phyloP scores from a whole-genome alignment of 1,140 invertebrate genomes.

The Bombus impatiens region DNA sequence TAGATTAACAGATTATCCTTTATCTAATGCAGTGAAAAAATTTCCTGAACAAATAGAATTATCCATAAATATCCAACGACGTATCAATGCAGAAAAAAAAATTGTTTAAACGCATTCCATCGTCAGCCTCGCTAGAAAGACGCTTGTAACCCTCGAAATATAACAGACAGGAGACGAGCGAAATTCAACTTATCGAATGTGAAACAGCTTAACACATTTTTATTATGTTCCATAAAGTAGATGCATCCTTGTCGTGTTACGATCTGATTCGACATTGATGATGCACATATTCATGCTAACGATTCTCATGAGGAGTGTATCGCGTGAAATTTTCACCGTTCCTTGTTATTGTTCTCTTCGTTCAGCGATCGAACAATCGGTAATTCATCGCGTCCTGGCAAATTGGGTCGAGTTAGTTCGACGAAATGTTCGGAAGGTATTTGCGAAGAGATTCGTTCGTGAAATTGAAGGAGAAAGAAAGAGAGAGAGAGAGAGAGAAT shows the following conservation, averaged over 20 bases:
- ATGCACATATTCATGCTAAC: conserved; percentile 29
- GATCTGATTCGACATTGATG: background rate
- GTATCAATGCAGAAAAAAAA: no score
- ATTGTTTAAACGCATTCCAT: background rate
- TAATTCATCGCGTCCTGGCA: conserved; percentile 27
- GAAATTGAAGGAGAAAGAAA: no score
- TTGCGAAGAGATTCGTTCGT: conserved; percentile 1
- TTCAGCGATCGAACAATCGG: background rate
- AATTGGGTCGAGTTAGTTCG: conserved; percentile 35
- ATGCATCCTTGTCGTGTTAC: background rate
- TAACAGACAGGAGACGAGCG: no score
- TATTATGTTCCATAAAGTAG: background rate
- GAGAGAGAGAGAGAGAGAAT: no score
- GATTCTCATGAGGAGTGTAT: background rate
- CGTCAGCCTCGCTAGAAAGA: no score
- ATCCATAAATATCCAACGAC: no score
- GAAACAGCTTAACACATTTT: background rate
- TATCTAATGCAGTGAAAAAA: no score
- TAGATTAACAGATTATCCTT: no score
- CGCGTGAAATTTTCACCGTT: background rate
- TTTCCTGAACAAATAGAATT: no score
- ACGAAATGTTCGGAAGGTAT: conserved; percentile 14
- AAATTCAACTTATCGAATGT: conserved; percentile 15
- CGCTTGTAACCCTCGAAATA: no score
- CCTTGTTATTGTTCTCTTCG: background rate